Evolutionary conservation across 2,888 invertebrate species (phyloP).

Genomic region (Chaitophorus viminalis): DNA sequence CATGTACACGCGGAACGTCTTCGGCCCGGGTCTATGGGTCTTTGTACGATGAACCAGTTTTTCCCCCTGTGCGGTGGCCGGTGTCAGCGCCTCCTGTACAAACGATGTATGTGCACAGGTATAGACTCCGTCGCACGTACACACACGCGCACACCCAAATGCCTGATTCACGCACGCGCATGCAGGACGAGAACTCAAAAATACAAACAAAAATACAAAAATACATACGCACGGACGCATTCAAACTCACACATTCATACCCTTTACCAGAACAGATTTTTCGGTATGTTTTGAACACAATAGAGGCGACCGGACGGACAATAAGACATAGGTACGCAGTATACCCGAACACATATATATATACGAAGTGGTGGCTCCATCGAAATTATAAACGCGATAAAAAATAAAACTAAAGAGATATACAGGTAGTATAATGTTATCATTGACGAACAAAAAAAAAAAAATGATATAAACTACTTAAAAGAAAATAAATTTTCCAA

Average conservation of each 20-base stretch:
- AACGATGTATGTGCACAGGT: not conserved
- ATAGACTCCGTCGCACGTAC: not conserved
- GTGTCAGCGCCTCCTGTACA: constrained; percentile 16
- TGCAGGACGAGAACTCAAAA: too few relatives aligned
- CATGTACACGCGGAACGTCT: constrained; percentile 49
- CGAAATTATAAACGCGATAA: not conserved
- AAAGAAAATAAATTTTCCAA: constrained; percentile 30
- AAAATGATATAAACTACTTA: not conserved
- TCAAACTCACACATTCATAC: too few relatives aligned
- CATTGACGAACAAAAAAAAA: not conserved
- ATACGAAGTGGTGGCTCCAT: not conserved
- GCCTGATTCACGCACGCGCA: not conserved
- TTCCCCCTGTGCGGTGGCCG: constrained; percentile 29
- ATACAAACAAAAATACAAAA: not conserved
- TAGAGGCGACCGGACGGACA: not conserved
- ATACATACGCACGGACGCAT: not conserved
- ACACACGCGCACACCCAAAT: not conserved
- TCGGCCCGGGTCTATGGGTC: constrained; percentile 54
- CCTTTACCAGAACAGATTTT: too few relatives aligned
- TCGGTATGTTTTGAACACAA: constrained; percentile 10
- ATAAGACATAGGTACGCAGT: not conserved
- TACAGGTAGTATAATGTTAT: not conserved
- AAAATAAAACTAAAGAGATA: not conserved
- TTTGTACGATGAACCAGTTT: constrained; percentile 61
- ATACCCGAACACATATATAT: not conserved